Evolutionary conservation across 2,113 vertebrate species (phyloP).

Genomic region (Myocastor coypus): DNA sequence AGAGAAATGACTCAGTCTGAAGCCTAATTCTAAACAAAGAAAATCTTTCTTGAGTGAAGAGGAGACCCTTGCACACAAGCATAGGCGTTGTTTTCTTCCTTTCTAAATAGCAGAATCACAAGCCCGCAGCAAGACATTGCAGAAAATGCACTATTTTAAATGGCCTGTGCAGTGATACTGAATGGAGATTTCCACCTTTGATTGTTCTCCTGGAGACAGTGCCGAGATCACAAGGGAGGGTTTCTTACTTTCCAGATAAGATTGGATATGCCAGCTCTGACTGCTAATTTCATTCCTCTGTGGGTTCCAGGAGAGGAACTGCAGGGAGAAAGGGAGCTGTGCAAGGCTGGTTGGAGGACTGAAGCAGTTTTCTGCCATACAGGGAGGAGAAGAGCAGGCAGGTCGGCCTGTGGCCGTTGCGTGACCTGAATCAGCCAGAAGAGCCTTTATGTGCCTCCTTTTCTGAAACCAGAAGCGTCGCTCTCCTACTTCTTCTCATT

Average conservation of each 20-base stretch:
- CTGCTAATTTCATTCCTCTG: conserved; percentile 58
- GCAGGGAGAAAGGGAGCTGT: neutral
- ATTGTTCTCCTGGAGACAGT: conserved; percentile 55
- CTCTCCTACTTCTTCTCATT: neutral
- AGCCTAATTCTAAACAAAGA: neutral
- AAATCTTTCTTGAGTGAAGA: neutral
- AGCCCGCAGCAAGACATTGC: neutral
- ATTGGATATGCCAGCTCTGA: conserved; percentile 52
- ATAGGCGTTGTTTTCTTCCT: neutral
- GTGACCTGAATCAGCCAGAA: neutral
- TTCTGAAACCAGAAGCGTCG: neutral
- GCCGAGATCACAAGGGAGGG: conserved; percentile 17
- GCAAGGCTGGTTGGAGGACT: neutral
- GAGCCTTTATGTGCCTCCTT: too few relatives aligned
- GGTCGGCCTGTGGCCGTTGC: neutral
- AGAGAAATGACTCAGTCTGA: neutral
- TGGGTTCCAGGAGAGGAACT: conserved; percentile 9
- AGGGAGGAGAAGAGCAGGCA: neutral
- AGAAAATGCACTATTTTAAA: conserved; percentile 5
- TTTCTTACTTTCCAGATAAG: conserved; percentile 61
- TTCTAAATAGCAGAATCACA: neutral
- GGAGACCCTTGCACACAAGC: neutral
- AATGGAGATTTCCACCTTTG: neutral
- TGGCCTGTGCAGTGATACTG: neutral
- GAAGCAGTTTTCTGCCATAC: neutral